Conservation (phyloP, 2,797 vertebrate genomes). For the Steatocranus sp. region DNA sequence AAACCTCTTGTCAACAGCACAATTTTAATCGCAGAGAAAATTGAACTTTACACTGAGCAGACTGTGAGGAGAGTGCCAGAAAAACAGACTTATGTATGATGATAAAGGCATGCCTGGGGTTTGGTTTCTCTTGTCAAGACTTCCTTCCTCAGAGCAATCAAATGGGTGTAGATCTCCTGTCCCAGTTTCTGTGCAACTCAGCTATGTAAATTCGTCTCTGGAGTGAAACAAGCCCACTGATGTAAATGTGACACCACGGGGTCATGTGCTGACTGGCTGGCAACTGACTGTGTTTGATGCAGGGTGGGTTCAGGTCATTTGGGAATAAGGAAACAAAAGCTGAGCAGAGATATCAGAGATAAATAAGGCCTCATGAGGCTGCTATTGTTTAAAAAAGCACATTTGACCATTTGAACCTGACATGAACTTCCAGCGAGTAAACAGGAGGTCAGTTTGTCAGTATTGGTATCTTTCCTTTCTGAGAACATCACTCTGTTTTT, state of each 20-base stretch:
- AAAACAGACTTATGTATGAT: background rate
- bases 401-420: background rate
- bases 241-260: background rate
- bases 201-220: background rate
- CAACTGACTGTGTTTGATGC: background rate
- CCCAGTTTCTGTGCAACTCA: slow-evolving; percentile 7
- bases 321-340: background rate
- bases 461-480: background rate
- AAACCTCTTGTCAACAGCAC: background rate
- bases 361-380: background rate
- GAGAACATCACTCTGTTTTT: background rate
- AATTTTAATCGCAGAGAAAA: background rate
- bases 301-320: background rate
- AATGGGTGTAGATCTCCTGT: slow-evolving; percentile 42
- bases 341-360: background rate
- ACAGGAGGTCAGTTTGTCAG: background rate
- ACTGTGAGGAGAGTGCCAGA: background rate
- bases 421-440: background rate
- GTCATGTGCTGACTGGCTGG: slow-evolving; percentile 17
- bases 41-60: background rate
- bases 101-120: background rate
- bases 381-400: background rate
- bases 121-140: slow-evolving; percentile 18
- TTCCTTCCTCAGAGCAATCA: slow-evolving; percentile 54
- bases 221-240: background rate